Evolutionary conservation across 2,888 invertebrate genomes (phyloP), one percentile per base, ranked within the genome.

Genomic region (Parnassius glacialis): DNA sequence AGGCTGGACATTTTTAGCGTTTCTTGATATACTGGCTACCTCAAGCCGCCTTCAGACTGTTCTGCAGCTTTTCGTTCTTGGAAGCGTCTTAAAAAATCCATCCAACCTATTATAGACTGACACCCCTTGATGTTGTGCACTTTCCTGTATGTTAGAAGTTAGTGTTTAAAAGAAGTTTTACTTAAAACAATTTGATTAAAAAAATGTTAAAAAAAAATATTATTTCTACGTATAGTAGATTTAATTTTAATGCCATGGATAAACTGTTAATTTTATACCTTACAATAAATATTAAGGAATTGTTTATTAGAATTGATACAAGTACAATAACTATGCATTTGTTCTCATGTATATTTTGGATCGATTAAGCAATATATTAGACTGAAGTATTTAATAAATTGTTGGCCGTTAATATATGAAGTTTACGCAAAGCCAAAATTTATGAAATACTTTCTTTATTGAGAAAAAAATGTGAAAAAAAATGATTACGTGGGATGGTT

Each of bases 91-190:
- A 77, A 83, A 80, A 81, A 87, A 83, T 90, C 90, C 90, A 91
- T 90, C 90, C 90, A 86, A 85, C 82, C 84, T 87, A 82, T 83
- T 88, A 90, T 90, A 91, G 91, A 91, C 91, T 90, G 91, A 91
- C 91, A 89, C 91, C 77, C 82, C 77, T 87, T 74, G 79, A 89
- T 87, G 90, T 89, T 89, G 86, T 90, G 90, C 90, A 90, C 91
- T 82, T 81, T 78, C 83, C 82, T 81, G 84, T 86, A 88, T 72
- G 76, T 84, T 88, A 85, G 86, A 72, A 74, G 60, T 75, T 86
- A 88, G 88, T 74, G 71, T 79, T 64, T 59, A 59, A 64, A 59
- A 53, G 56, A 59, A 47, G 34, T 56, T 59, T 64, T 59, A 48
- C 43, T 50, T 53, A 52, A 56, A 76, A 80, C 74, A 75, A 78